Conservation (phyloP, 2,113 vertebrate species). For the Fulica atra region DNA sequence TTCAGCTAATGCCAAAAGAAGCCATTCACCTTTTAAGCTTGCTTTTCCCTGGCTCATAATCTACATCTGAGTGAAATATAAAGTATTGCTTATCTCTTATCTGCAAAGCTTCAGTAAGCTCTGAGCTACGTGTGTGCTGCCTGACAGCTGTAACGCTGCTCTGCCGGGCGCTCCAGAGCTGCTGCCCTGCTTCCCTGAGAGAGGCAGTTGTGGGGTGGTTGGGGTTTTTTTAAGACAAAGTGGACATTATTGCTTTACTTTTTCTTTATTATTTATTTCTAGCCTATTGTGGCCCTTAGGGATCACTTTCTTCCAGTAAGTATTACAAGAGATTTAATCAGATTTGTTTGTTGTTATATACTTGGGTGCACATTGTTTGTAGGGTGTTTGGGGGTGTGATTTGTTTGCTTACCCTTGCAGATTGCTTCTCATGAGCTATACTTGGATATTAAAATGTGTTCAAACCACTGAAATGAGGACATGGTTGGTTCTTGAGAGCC, state of each 20-base stretch:
- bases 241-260: neutral
- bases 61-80: constrained; percentile 27
- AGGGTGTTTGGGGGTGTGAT: neutral
- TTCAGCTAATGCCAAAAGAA: constrained; percentile 48
- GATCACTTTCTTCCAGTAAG: neutral
- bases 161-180: fast-evolving
- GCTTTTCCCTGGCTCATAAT: constrained; percentile 53
- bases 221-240: neutral
- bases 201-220: neutral
- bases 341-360: neutral
- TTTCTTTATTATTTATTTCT: neutral
- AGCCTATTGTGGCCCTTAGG: neutral
- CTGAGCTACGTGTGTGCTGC: neutral
- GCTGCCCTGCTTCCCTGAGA: fast-evolving
- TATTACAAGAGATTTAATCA: neutral
- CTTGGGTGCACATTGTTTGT: neutral
- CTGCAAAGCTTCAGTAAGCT: constrained; percentile 15
- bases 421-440: neutral
- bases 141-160: neutral
- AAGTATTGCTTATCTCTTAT: constrained; percentile 49
- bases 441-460: neutral
- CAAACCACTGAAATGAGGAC: neutral
- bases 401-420: neutral
- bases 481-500: neutral
- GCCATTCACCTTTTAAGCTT: constrained; percentile 53